phyloP scores from a whole-genome alignment of 2,888 invertebrate genomes.

The Bombylius discolor region DNA sequence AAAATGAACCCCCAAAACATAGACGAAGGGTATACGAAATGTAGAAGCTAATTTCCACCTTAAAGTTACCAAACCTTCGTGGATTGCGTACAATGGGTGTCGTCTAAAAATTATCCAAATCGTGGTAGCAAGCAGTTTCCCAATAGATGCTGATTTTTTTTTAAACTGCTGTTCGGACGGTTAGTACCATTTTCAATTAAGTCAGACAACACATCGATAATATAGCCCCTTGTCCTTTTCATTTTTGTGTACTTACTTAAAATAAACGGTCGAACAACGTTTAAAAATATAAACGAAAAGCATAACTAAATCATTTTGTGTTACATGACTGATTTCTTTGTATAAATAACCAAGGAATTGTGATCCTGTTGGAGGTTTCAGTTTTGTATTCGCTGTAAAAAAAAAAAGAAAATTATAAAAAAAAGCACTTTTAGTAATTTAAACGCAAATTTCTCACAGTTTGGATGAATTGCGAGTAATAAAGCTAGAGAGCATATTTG shows the following conservation, averaged over 20 bases:
- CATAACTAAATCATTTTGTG: constrained; percentile 25
- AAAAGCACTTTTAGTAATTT: background rate
- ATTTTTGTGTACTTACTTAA: constrained; percentile 17
- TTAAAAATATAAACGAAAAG: constrained; percentile 29
- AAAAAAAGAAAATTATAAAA: constrained; percentile 6
- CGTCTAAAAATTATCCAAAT: too few relatives aligned
- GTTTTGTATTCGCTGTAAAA: constrained; percentile 19
- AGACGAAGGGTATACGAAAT: too few relatives aligned
- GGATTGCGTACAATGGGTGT: too few relatives aligned
- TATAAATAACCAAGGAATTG: constrained; percentile 30
- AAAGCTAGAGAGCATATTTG: constrained; percentile 25
- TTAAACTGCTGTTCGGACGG: too few relatives aligned
- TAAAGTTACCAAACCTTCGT: too few relatives aligned
- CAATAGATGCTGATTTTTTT: too few relatives aligned
- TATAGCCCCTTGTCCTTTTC: too few relatives aligned
- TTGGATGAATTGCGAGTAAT: constrained; percentile 25
- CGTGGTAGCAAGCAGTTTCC: too few relatives aligned
- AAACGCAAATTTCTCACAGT: constrained; percentile 16
- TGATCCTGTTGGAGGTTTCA: constrained; percentile 24
- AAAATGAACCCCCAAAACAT: too few relatives aligned
- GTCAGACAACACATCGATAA: too few relatives aligned
- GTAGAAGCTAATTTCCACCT: too few relatives aligned
- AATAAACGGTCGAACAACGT: constrained; percentile 31
- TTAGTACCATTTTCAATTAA: too few relatives aligned
- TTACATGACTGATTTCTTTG: constrained; percentile 25